Percentiles rank a stretch among this genome's conserved stretches.
Evolutionary conservation across 2,888 invertebrate genomes (phyloP).

Genomic region (Bembecia ichneumoniformis): DNA sequence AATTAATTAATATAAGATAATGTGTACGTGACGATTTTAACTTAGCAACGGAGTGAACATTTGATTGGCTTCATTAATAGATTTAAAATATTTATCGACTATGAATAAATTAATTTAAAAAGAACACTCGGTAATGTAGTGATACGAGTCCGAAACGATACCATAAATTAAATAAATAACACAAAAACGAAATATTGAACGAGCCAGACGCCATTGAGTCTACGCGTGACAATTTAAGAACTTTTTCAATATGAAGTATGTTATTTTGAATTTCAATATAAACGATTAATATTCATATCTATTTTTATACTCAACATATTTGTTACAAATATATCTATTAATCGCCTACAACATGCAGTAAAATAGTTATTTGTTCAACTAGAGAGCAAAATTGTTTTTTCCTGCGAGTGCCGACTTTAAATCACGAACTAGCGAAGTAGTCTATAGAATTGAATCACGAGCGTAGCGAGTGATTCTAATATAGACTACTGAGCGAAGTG

Average conservation of each 20-base stretch:
- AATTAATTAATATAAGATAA: neutral
- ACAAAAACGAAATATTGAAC: constrained; percentile 17
- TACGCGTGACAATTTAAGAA: constrained; percentile 30
- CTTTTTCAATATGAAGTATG: constrained; percentile 28
- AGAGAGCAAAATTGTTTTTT: too few species aligned
- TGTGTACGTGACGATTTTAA: neutral
- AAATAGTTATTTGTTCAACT: too few species aligned
- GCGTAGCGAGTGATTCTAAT: too few species aligned
- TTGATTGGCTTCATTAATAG: constrained; percentile 4
- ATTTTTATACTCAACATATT: too few species aligned
- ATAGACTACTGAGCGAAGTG: too few species aligned
- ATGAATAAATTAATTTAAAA: constrained; percentile 24
- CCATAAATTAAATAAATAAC: constrained; percentile 23
- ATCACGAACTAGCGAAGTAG: too few species aligned
- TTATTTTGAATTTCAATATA: constrained; percentile 22
- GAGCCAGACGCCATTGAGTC: constrained; percentile 40
- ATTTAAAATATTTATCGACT: constrained; percentile 10
- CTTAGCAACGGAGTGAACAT: constrained; percentile 4
- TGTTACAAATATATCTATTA: too few species aligned
- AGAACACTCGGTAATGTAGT: constrained; percentile 20
- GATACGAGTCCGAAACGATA: constrained; percentile 23
- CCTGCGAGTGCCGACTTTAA: too few species aligned
- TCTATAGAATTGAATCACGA: too few species aligned
- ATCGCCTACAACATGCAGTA: too few species aligned
- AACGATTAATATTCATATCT: neutral